Evolutionary conservation across 1,140 invertebrate genomes (phyloP).

Genomic region (Centruroides vittatus): DNA sequence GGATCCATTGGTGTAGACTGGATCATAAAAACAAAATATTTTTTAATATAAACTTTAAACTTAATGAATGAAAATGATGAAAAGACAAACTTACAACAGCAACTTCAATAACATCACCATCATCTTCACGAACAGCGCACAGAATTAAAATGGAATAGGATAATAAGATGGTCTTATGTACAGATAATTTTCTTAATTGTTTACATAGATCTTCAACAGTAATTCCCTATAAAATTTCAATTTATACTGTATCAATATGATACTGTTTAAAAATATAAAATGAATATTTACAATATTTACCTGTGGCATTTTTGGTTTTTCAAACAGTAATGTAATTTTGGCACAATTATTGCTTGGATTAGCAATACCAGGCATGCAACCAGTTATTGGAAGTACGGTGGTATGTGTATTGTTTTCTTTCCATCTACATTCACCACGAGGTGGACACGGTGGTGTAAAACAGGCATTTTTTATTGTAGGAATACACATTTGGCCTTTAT

Average conservation of each 20-base stretch:
- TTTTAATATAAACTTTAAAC: background rate
- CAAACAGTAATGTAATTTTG: constrained; percentile 51
- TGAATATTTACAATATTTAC: constrained; percentile 17
- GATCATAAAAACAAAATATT: background rate
- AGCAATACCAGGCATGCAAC: constrained; percentile 64
- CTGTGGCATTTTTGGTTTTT: constrained; percentile 38
- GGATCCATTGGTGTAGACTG: constrained; percentile 15
- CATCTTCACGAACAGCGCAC: constrained; percentile 60
- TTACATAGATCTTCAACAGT: constrained; percentile 54
- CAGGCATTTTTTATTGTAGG: constrained; percentile 38
- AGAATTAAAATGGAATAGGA: constrained; percentile 41
- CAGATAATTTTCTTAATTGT: constrained; percentile 38
- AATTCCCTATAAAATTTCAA: constrained; percentile 36
- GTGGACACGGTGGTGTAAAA: constrained; percentile 53
- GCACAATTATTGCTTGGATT: constrained; percentile 53
- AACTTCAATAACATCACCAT: constrained; percentile 71
- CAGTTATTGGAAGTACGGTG: constrained; percentile 50
- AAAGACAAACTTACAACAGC: constrained; percentile 48
- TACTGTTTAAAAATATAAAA: background rate
- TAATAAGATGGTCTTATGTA: background rate
- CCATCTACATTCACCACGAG: constrained; percentile 65
- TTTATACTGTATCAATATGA: background rate
- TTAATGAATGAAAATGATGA: background rate
- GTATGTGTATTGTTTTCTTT: constrained; percentile 54
- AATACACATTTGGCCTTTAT: constrained; percentile 23